Conservation (phyloP, 2,888 invertebrate genomes). For the Ectemnius continuus region DNA sequence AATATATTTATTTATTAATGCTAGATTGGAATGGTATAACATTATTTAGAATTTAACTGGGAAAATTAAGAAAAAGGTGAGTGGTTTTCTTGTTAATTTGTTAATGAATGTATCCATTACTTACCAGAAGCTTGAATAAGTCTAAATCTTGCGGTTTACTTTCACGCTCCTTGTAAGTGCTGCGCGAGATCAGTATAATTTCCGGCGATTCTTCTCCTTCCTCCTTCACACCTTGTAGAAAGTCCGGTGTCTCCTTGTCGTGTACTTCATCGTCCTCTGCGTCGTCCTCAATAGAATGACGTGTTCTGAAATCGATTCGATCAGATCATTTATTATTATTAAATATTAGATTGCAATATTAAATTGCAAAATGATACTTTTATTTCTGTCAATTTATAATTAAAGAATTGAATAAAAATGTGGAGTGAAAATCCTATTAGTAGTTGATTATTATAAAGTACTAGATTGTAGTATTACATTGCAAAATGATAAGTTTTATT, state of each 20-base stretch:
- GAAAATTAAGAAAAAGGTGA: too few species aligned
- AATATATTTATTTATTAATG: too few species aligned
- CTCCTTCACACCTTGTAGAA: constrained; percentile 16
- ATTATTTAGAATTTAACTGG: too few species aligned
- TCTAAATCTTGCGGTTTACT: constrained; percentile 50
- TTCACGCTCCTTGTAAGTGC: constrained; percentile 45
- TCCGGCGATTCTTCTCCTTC: constrained; percentile 43
- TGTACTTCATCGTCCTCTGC: constrained; percentile 26
- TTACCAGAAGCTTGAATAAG: constrained; percentile 64
- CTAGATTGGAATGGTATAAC: too few species aligned
- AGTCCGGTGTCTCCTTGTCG: constrained; percentile 28
- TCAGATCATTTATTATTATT: too few species aligned
- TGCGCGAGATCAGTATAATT: constrained; percentile 53
- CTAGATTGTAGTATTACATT: too few species aligned
- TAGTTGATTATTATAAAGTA: too few species aligned
- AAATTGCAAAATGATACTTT: background rate
- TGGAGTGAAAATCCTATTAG: too few species aligned
- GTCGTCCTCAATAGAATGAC: constrained; percentile 26
- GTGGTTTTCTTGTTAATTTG: too few species aligned
- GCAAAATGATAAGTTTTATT: too few species aligned
- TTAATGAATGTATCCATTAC: background rate
- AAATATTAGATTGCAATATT: too few species aligned
- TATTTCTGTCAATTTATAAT: background rate
- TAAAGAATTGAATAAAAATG: too few species aligned
- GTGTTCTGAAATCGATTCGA: constrained; percentile 23